Evolutionary conservation across 2,113 vertebrate genomes (phyloP).

Genomic region (Cisticola juncidis): DNA sequence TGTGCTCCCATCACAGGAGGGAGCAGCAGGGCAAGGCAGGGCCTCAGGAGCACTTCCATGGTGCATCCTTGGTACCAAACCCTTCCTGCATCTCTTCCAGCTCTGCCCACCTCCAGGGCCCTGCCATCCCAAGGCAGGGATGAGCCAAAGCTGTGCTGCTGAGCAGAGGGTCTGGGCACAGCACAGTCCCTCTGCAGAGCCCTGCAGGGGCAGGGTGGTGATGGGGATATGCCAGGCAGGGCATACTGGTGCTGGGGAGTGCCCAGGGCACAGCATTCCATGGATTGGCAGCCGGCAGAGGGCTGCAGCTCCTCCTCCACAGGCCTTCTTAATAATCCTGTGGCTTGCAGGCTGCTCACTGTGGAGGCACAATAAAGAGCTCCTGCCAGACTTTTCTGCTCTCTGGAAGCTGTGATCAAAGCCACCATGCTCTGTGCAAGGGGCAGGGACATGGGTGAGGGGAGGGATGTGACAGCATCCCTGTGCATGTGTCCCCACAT

Average conservation of each 20-base stretch:
- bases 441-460: background rate
- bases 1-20: rapidly evolving
- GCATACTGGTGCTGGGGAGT: background rate
- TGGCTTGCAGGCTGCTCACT: background rate
- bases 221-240: background rate
- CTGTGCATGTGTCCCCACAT: rapidly evolving
- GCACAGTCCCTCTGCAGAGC: background rate
- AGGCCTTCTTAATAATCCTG: background rate
- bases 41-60: background rate
- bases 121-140: background rate
- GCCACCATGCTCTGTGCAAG: rapidly evolving
- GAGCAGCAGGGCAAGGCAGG: background rate
- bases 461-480: background rate
- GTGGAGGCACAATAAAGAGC: background rate
- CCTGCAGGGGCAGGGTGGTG: background rate
- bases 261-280: background rate
- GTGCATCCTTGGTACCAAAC: background rate
- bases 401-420: background rate
- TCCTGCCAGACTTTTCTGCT: background rate
- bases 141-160: rapidly evolving
- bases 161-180: background rate
- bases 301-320: constrained; percentile 32
- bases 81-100: background rate
- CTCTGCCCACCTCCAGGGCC: background rate
- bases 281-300: background rate